A percentile compares a stretch with the other conserved stretches of the same genome.
Evolutionary conservation across 2,888 invertebrate species (phyloP).

Genomic region (Agriopis leucophaearia): DNA sequence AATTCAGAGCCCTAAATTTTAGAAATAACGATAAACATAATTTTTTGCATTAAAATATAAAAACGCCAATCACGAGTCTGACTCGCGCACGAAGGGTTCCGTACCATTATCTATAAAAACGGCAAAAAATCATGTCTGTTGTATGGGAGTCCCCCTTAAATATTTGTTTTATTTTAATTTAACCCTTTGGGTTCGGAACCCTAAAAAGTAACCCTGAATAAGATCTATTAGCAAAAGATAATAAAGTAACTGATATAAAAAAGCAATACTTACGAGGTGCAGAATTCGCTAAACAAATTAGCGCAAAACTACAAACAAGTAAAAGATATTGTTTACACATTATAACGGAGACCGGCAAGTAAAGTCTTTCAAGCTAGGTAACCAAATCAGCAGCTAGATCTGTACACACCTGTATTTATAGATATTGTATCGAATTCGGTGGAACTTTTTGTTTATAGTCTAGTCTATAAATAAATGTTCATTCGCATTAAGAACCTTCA

Average conservation of each 20-base stretch:
- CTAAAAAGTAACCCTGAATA: no score
- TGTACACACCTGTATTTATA: conserved; percentile 16
- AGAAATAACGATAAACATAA: no score
- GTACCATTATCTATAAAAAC: no score
- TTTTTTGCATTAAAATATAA: no score
- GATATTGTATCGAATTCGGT: not conserved
- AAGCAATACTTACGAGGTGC: conserved; percentile 39
- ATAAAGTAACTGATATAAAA: not conserved
- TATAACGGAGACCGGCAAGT: not conserved
- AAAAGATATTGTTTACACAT: conserved; percentile 38
- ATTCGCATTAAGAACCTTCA: not conserved
- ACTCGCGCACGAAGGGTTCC: no score
- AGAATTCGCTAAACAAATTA: conserved; percentile 24
- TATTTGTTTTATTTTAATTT: no score
- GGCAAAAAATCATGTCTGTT: no score
- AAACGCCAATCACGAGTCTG: no score
- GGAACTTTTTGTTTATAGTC: not conserved
- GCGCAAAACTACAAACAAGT: conserved; percentile 3
- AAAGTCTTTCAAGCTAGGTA: not conserved
- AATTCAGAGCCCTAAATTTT: no score
- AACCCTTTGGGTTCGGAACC: no score
- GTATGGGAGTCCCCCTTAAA: no score
- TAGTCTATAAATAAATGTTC: not conserved
- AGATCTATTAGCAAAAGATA: not conserved
- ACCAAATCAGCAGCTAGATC: not conserved